These are phyloP conservation scores for Strigamia transsilvanica DNA, from an alignment of 2,888 invertebrate species.

Conservation along the genomic window DNA sequence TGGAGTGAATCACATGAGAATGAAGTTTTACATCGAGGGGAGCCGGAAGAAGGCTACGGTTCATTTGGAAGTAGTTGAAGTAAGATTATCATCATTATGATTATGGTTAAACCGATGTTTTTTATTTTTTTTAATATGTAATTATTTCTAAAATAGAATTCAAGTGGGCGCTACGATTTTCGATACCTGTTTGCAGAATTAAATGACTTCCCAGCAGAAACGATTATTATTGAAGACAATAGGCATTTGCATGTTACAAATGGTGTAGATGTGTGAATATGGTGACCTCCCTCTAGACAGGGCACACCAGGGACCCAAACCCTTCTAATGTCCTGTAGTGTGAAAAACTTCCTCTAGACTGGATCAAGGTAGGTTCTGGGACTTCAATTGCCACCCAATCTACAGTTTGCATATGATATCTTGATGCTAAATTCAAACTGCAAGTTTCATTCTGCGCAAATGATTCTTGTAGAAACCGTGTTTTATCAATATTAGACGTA, in stretches of 20 bases:
- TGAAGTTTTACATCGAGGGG: conserved; percentile 91
- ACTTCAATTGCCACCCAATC: too few species aligned
- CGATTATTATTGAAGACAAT: conserved; percentile 69
- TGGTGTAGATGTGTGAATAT: not conserved
- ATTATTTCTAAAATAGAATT: conserved; percentile 71
- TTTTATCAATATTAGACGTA: too few species aligned
- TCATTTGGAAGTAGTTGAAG: conserved; percentile 85
- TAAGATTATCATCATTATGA: conserved; percentile 62
- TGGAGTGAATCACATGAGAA: conserved; percentile 81
- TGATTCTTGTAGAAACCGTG: too few species aligned
- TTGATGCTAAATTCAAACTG: too few species aligned
- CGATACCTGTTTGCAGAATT: conserved; percentile 84
- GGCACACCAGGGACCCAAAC: too few species aligned
- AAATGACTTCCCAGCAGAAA: conserved; percentile 77
- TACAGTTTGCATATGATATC: too few species aligned
- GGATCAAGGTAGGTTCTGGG: too few species aligned
- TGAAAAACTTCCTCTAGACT: too few species aligned
- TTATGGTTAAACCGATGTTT: too few species aligned
- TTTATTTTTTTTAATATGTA: not conserved
- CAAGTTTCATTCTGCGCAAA: too few species aligned
- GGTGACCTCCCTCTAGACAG: too few species aligned
- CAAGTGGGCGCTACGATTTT: conserved; percentile 79
- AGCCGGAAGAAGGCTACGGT: conserved; percentile 81
- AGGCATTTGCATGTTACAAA: not conserved
- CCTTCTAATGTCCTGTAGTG: too few species aligned